A percentile compares a stretch with the other conserved stretches of the same genome.
Evolutionary conservation across 2,888 invertebrate species (phyloP).

Genomic region (Gastrophysa polygoni): DNA sequence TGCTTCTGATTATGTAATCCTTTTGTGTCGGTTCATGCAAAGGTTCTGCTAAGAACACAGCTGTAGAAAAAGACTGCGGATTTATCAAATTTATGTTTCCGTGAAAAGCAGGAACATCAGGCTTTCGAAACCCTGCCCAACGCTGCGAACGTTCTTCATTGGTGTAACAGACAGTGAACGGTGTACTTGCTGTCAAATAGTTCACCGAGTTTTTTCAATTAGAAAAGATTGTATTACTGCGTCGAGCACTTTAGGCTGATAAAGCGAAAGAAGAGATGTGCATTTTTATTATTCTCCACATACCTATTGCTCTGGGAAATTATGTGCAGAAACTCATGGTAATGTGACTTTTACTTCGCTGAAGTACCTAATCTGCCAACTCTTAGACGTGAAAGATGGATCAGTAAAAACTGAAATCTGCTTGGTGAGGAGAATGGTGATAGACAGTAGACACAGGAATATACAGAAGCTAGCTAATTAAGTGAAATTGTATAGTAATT

Average conservation of each 20-base stretch:
- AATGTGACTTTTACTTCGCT: background rate
- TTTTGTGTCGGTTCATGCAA: constrained; percentile 25
- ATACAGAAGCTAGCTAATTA: no score
- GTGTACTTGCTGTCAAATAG: no score
- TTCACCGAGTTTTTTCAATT: no score
- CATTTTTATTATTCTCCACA: constrained; percentile 13
- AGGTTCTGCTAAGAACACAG: constrained; percentile 30
- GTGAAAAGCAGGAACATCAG: constrained; percentile 22
- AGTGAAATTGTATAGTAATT: no score
- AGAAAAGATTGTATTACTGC: no score
- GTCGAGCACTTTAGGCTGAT: no score
- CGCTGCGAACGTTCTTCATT: constrained; percentile 1
- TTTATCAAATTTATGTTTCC: constrained; percentile 33
- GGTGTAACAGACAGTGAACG: no score
- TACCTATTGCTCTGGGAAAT: background rate
- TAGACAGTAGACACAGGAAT: no score
- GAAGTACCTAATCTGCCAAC: background rate
- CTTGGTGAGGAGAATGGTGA: background rate
- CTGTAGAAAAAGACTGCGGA: constrained; percentile 27
- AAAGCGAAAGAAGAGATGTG: background rate
- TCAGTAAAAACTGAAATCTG: background rate
- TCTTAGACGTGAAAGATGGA: background rate
- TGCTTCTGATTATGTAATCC: constrained; percentile 27
- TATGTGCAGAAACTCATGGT: background rate
- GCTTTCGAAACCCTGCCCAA: background rate